phyloP scores from a whole-genome alignment of 2,888 invertebrate species.

The Oscheius sp. region DNA sequence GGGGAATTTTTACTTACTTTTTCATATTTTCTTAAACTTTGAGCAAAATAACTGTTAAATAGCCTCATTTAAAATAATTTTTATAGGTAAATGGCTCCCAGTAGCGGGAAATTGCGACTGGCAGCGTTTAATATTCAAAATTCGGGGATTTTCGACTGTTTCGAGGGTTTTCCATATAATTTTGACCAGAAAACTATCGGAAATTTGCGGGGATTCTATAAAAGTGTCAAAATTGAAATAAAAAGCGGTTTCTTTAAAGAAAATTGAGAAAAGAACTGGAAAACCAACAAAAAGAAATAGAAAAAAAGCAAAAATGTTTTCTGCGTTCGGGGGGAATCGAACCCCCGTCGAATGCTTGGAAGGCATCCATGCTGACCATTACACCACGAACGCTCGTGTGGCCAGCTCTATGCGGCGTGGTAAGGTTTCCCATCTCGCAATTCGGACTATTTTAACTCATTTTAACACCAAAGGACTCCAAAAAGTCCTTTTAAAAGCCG shows the following conservation, averaged over 20 bases:
- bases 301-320: background rate
- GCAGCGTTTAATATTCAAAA: background rate
- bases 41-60: conserved; percentile 5
- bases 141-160: background rate
- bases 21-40: conserved; percentile 1
- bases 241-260: no score
- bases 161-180: no score
- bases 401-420: no score
- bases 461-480: no score
- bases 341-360: conserved; percentile 59
- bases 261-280: no score
- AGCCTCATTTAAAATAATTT: conserved; percentile 1
- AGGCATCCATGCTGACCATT: conserved; percentile 57
- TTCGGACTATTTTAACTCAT: no score
- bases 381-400: conserved; percentile 44
- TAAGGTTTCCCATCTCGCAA: no score
- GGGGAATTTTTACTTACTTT: background rate
- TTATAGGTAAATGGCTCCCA: background rate
- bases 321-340: conserved; percentile 55
- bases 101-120: background rate
- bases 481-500: background rate
- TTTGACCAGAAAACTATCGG: no score
- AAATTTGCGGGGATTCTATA: no score
- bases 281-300: no score
- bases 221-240: no score